A percentile compares a stretch with the other conserved stretches of the same genome.
Conservation (phyloP, 2,888 invertebrate species). For the Drosophila phalerata region DNA sequence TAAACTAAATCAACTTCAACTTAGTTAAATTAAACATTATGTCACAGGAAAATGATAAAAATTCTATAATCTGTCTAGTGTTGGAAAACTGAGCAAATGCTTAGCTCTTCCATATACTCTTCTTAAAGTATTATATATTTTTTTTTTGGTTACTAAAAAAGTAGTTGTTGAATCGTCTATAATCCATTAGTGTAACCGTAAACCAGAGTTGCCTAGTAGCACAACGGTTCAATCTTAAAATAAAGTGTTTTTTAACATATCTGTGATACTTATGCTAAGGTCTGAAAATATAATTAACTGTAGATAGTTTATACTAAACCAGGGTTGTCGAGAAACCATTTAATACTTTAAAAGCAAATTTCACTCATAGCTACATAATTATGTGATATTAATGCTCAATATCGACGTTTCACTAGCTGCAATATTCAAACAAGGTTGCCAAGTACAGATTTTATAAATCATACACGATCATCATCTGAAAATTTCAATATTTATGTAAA, state of each 20-base stretch:
- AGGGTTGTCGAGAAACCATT: constrained; percentile 16
- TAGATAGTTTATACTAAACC: background rate
- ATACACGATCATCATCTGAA: background rate
- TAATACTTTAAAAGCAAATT: background rate
- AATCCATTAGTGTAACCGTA: constrained; percentile 32
- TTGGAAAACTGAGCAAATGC: constrained; percentile 25
- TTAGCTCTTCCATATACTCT: constrained; percentile 15
- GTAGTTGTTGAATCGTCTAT: constrained; percentile 42
- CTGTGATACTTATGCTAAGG: background rate
- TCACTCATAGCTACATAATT: background rate
- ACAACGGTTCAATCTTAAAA: background rate
- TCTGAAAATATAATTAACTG: background rate
- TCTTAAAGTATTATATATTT: background rate
- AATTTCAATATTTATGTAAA: background rate
- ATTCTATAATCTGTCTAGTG: constrained; percentile 46
- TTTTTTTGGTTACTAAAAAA: constrained; percentile 32
- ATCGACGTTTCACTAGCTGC: background rate
- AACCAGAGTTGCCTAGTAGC: constrained; percentile 15
- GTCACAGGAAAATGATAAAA: constrained; percentile 6
- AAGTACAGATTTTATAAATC: background rate
- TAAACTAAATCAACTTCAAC: constrained; percentile 9
- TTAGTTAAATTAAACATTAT: constrained; percentile 20
- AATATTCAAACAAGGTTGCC: constrained; percentile 8
- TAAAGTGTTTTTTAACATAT: background rate
- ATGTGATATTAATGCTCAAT: too few species aligned